Evolutionary conservation across 2,888 invertebrate genomes (phyloP).

Genomic region (Neoascia interrupta): DNA sequence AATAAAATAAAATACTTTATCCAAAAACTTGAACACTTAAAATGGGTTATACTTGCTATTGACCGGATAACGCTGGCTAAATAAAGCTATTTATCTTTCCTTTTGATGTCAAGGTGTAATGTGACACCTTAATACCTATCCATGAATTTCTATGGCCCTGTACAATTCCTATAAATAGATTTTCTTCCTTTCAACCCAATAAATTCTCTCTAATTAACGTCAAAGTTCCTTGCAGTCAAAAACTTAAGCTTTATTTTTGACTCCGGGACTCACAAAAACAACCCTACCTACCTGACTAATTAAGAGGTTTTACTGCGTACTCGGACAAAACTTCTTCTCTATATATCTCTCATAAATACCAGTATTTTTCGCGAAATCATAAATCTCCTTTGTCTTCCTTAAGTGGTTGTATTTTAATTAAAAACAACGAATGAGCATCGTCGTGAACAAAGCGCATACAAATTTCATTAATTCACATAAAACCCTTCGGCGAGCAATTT

Average conservation of each 20-base stretch:
- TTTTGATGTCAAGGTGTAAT: too few species aligned
- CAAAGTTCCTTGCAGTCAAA: too few species aligned
- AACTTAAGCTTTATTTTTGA: too few species aligned
- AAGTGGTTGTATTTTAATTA: constrained; percentile 68
- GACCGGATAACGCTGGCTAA: background rate
- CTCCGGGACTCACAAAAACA: too few species aligned
- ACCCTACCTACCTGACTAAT: constrained; percentile 33
- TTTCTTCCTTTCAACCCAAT: background rate
- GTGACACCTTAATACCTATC: too few species aligned
- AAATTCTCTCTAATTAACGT: constrained; percentile 1
- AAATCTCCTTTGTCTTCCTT: constrained; percentile 60
- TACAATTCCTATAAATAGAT: too few species aligned
- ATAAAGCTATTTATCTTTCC: background rate
- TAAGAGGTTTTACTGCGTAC: constrained; percentile 32
- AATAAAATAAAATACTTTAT: too few species aligned
- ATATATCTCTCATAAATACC: constrained; percentile 25
- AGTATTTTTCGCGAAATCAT: constrained; percentile 30
- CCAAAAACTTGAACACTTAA: too few species aligned
- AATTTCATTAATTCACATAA: constrained; percentile 63
- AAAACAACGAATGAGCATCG: constrained; percentile 62
- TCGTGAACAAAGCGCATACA: constrained; percentile 60
- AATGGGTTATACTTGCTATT: background rate
- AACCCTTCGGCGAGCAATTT: constrained; percentile 49
- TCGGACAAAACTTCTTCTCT: constrained; percentile 10
- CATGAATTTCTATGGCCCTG: too few species aligned